Conservation (phyloP, 2,113 vertebrate species). For the Ursus arctos region DNA sequence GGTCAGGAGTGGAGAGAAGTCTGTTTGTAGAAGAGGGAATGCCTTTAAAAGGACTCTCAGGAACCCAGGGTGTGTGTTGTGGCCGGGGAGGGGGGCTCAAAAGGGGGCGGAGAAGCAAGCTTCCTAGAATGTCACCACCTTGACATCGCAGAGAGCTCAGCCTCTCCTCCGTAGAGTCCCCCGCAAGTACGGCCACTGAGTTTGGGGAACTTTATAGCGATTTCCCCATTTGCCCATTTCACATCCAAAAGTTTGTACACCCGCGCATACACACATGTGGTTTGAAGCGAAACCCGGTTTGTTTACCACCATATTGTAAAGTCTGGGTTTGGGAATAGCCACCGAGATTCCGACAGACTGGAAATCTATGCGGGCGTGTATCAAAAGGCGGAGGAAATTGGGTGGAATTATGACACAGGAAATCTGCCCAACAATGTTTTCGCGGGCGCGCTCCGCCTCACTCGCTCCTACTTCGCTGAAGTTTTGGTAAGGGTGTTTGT, state of each 20-base stretch:
- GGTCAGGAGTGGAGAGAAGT: neutral
- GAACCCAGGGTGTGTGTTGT: neutral
- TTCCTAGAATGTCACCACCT: neutral
- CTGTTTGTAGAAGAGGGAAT: neutral
- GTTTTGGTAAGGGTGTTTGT: neutral
- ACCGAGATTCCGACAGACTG: neutral
- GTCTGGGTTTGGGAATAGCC: neutral
- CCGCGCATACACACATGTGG: neutral
- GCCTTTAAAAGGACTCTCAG: neutral
- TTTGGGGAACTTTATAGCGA: neutral
- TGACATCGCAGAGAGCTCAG: neutral
- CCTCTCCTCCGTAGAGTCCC: neutral
- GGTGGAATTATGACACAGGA: no score
- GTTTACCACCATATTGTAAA: neutral
- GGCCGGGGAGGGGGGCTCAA: neutral
- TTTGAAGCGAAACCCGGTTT: neutral
- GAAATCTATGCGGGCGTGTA: neutral
- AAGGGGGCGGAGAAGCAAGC: no score
- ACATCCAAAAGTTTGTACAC: neutral
- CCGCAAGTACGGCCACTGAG: neutral
- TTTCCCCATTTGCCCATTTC: neutral
- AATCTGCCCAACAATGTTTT: neutral
- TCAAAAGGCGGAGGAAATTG: neutral
- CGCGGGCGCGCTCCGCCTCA: neutral
- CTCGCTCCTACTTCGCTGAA: neutral